Evolutionary conservation across 92 coral and sea anemone species (phyloP).

Genomic region (Phenganax stokvisi): DNA sequence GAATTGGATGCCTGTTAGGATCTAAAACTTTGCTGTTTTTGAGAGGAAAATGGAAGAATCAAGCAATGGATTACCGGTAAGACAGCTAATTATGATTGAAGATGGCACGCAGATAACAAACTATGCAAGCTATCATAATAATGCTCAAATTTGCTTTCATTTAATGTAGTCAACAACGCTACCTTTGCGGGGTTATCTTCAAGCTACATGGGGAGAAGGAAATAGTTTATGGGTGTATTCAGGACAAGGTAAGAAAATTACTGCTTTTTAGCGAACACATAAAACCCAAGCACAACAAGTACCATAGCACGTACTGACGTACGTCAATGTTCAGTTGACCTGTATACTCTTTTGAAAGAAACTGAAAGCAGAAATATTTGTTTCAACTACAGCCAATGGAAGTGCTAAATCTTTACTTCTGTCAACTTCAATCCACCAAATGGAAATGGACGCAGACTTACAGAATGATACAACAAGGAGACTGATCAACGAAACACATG

Average conservation of each 20-base stretch:
- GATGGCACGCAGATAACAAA: not conserved
- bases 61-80: conserved; percentile 9
- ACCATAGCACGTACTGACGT: too few species aligned
- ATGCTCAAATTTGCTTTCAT: not conserved
- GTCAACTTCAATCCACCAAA: conserved; percentile 71
- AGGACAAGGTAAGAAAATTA: conserved; percentile 3
- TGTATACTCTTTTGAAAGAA: not conserved
- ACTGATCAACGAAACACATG: conserved; percentile 93
- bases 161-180: not conserved
- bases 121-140: not conserved
- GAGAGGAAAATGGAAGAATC: conserved; percentile 15
- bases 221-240: conserved; percentile 30
- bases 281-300: not conserved
- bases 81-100: not conserved
- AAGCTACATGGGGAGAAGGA: conserved; percentile 19
- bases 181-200: conserved; percentile 9
- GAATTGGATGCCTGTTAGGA: not conserved
- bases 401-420: conserved; percentile 11
- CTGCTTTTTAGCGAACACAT: not conserved
- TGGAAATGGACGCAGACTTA: conserved; percentile 82
- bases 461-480: conserved; percentile 68
- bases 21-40: not conserved
- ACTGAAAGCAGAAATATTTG: not conserved
- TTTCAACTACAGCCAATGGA: not conserved
- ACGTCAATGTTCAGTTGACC: too few species aligned